Evolutionary conservation across 2,888 invertebrate species (phyloP).

Genomic region (Microctonus hyperodae): DNA sequence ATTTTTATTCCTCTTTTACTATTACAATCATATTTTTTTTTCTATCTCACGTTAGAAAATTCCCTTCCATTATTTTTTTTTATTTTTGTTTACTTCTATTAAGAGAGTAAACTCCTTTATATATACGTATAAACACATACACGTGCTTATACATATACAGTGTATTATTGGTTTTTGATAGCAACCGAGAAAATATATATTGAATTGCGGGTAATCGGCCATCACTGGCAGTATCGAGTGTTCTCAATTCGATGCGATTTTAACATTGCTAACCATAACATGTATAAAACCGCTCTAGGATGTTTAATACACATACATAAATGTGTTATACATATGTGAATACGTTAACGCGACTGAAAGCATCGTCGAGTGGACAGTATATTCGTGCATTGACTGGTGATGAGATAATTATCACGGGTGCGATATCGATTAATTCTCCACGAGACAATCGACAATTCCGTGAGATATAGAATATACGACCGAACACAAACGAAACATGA

Average conservation of each 20-base stretch:
- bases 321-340: too few species aligned
- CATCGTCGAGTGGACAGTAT: conserved; percentile 11
- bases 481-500: background rate
- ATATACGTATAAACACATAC: too few species aligned
- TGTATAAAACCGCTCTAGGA: conserved; percentile 12
- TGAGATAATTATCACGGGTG: conserved; percentile 27
- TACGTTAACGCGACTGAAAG: background rate
- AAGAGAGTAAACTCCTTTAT: too few species aligned
- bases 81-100: too few species aligned
- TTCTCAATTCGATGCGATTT: conserved; percentile 1
- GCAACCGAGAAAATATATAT: conserved; percentile 4
- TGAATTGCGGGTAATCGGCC: background rate
- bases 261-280: background rate
- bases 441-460: conserved; percentile 23
- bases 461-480: background rate
- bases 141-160: too few species aligned
- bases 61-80: background rate
- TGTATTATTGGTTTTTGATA: background rate
- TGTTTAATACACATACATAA: background rate
- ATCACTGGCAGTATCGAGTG: conserved; percentile 1
- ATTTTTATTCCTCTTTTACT: background rate
- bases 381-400: conserved; percentile 9
- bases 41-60: background rate
- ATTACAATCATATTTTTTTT: background rate
- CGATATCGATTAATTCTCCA: conserved; percentile 26